Conservation (phyloP, 2,888 invertebrate species). For the Rhagium mordax region DNA sequence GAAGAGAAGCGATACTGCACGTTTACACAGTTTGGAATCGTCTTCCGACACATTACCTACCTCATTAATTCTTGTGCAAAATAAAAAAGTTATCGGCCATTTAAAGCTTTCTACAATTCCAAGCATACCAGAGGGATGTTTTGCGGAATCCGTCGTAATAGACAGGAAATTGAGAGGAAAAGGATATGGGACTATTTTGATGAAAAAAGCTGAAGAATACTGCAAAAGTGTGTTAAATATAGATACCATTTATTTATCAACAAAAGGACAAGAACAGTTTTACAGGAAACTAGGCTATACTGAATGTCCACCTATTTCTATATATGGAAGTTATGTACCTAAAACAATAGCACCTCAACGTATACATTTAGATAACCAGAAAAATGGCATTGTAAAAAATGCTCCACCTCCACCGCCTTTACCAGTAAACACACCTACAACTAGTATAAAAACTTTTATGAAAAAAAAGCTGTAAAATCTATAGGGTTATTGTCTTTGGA, state of each 20-base stretch:
- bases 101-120: constrained; percentile 85
- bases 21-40: constrained; percentile 81
- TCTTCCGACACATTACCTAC: constrained; percentile 84
- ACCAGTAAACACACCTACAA: constrained; percentile 35
- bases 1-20: constrained; percentile 86
- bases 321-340: constrained; percentile 73
- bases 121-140: constrained; percentile 80
- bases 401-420: constrained; percentile 52
- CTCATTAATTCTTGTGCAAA: constrained; percentile 78
- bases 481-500: no score
- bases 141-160: constrained; percentile 88
- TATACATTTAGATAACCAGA: constrained; percentile 32
- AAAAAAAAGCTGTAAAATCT: constrained; percentile 46
- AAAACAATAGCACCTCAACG: constrained; percentile 34
- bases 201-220: constrained; percentile 83
- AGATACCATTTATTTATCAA: constrained; percentile 73
- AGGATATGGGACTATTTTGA: constrained; percentile 83
- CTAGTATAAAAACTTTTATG: constrained; percentile 51
- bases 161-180: constrained; percentile 79
- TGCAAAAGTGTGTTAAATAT: constrained; percentile 76
- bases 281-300: constrained; percentile 83
- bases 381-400: not conserved
- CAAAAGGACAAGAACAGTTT: constrained; percentile 81
- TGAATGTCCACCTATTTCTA: constrained; percentile 79
- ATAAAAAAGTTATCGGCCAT: constrained; percentile 80